Conservation (phyloP, 2,113 vertebrate genomes). For the Tetrao urogallus region DNA sequence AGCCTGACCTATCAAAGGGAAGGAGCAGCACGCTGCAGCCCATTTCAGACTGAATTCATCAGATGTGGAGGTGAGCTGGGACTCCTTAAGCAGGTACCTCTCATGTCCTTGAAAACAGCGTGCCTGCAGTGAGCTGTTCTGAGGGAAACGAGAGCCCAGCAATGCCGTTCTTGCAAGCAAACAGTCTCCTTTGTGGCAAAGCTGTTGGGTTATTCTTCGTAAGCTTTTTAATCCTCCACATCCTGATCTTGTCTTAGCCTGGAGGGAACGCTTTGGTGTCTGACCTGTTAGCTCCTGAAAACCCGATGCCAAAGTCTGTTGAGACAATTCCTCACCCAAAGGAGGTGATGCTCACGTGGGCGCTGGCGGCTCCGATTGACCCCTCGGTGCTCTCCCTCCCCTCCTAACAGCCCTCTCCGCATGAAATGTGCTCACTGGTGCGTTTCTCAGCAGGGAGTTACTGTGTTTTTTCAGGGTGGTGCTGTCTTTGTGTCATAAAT, state of each 20-base stretch:
- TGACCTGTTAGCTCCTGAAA: conserved; percentile 42
- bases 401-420: neutral
- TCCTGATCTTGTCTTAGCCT: conserved; percentile 57
- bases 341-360: neutral
- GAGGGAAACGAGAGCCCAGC: neutral
- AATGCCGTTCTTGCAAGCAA: neutral
- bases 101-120: rapidly evolving
- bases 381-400: neutral
- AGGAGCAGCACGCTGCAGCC: neutral
- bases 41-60: rapidly evolving
- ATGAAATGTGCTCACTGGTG: neutral
- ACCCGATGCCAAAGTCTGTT: neutral
- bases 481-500: neutral
- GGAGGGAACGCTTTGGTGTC: conserved; percentile 17
- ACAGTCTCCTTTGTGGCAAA: neutral
- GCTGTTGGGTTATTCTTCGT: neutral
- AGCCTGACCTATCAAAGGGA: rapidly evolving
- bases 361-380: neutral
- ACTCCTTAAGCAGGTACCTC: rapidly evolving
- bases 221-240: conserved; percentile 50
- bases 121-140: rapidly evolving
- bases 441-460: neutral
- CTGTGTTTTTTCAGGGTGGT: neutral
- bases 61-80: neutral
- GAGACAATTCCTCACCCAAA: neutral